phyloP scores from a whole-genome alignment of 30 jellyfish, hydroid and myxozoan species.

The Turritopsis dohrnii region DNA sequence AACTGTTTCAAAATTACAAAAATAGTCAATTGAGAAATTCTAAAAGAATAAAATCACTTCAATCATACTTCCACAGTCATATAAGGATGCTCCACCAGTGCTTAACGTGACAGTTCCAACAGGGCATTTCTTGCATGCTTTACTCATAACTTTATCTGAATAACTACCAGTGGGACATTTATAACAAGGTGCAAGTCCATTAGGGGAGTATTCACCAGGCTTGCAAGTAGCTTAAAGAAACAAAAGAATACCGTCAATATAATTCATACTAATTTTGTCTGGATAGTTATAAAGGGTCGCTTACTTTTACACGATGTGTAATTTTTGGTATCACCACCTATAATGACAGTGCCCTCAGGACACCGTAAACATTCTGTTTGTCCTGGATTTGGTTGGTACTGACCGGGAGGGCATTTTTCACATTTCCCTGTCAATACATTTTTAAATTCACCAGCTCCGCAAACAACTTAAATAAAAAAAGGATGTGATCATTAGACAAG shows the following conservation, averaged over 20 bases:
- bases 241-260: neutral
- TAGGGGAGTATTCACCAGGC: slow-evolving; percentile 85
- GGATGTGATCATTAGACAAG: neutral
- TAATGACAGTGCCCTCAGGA: slow-evolving; percentile 70
- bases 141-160: slow-evolving; percentile 44
- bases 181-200: slow-evolving; percentile 76
- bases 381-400: slow-evolving; percentile 87
- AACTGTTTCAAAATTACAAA: too few species aligned
- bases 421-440: slow-evolving; percentile 57
- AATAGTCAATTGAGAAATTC: neutral
- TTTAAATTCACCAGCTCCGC: slow-evolving; percentile 73
- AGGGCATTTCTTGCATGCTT: slow-evolving; percentile 58
- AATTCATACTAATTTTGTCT: neutral
- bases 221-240: slow-evolving; percentile 52
- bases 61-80: slow-evolving; percentile 72
- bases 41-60: neutral
- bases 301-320: slow-evolving; percentile 77
- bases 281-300: neutral
- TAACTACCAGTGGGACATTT: slow-evolving; percentile 63
- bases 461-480: slow-evolving; percentile 33
- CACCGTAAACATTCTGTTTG: slow-evolving; percentile 61
- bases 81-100: slow-evolving; percentile 64
- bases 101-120: slow-evolving; percentile 77
- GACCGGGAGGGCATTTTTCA: slow-evolving; percentile 70
- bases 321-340: slow-evolving; percentile 48